A percentile compares a stretch with the other conserved stretches of the same genome.
Conservation (phyloP, 2,113 vertebrate genomes). For the Petroica traversi region DNA sequence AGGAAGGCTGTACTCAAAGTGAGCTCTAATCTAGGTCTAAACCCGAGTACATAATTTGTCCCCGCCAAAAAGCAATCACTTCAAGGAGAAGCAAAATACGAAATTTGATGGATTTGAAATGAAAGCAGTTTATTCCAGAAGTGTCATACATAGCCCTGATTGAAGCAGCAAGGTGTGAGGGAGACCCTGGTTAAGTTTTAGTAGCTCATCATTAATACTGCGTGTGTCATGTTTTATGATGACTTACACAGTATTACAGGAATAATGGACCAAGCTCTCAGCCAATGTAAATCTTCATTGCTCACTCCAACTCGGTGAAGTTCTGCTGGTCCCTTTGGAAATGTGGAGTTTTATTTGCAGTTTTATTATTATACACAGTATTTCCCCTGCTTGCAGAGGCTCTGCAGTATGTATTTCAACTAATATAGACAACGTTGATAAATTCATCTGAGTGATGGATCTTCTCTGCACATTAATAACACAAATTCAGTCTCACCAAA, state of each 20-base stretch:
- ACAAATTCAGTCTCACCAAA: neutral
- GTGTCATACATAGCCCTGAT: neutral
- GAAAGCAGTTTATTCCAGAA: neutral
- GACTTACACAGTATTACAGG: neutral
- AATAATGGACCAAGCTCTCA: neutral
- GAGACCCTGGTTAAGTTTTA: neutral
- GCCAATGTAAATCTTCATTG: neutral
- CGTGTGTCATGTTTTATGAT: neutral
- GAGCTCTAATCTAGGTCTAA: neutral
- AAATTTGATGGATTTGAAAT: conserved; percentile 24
- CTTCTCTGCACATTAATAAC: neutral
- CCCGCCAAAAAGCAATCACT: neutral
- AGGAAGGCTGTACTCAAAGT: neutral
- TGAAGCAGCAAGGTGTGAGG: neutral
- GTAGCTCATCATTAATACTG: neutral
- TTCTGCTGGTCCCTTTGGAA: neutral
- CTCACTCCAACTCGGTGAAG: neutral
- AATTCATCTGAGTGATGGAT: neutral
- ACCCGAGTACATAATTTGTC: neutral
- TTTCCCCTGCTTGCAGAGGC: neutral
- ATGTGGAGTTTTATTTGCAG: neutral
- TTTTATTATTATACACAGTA: neutral
- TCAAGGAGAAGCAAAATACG: conserved; percentile 7
- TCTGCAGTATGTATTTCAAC: neutral
- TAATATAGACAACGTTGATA: neutral